phyloP scores from a whole-genome alignment of 53 echinoderm and acorn worm genomes.

The Temnopleurus reevesii region DNA sequence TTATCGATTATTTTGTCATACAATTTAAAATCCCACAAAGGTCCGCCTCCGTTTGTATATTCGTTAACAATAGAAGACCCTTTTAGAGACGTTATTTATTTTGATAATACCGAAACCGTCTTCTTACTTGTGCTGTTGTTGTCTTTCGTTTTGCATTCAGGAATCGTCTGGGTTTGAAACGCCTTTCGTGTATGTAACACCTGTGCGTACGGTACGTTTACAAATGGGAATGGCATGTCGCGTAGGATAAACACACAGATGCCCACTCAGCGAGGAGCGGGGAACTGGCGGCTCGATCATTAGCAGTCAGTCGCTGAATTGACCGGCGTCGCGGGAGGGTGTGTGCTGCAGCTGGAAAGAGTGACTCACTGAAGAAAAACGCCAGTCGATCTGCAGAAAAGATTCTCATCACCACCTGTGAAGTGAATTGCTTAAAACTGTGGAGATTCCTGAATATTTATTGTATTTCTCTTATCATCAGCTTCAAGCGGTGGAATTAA shows the following conservation, averaged over 20 bases:
- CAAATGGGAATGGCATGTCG: constrained; percentile 51
- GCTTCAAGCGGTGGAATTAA: too few species aligned
- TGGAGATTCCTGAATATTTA: background rate
- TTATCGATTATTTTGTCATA: constrained; percentile 14
- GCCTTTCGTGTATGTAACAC: background rate
- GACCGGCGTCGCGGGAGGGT: constrained; percentile 1
- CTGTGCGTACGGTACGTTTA: background rate
- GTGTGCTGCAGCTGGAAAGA: background rate
- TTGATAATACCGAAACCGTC: background rate
- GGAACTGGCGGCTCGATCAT: background rate
- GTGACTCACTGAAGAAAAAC: constrained; percentile 38
- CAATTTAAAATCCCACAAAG: constrained; percentile 36
- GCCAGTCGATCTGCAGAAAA: background rate
- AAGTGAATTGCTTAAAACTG: constrained; percentile 11
- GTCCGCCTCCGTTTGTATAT: constrained; percentile 24
- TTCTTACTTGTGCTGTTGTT: background rate
- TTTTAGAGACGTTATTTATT: background rate
- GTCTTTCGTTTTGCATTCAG: background rate
- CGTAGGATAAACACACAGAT: background rate
- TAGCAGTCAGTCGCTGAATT: background rate
- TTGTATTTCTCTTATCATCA: too few species aligned
- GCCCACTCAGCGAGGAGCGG: constrained; percentile 35
- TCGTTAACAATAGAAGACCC: background rate
- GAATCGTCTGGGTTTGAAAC: background rate
- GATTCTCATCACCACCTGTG: constrained; percentile 33